A percentile compares a stretch with the other conserved stretches of the same genome.
Conservation (phyloP, 1,140 invertebrate species). For the Tachypleus tridentatus region DNA sequence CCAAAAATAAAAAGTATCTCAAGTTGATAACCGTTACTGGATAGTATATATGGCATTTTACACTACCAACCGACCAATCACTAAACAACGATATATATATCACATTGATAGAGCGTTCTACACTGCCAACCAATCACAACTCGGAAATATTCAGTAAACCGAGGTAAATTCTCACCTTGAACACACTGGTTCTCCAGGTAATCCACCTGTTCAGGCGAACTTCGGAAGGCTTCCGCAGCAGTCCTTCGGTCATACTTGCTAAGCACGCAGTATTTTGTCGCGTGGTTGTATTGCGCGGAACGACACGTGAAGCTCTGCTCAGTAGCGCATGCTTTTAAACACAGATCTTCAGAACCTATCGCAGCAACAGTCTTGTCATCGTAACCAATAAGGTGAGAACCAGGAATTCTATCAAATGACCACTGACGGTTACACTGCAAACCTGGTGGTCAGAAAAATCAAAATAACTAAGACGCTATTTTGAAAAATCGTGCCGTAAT, state of each 20-base stretch:
- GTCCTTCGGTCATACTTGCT: background rate
- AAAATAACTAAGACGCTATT: too few relatives aligned
- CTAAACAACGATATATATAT: too few relatives aligned
- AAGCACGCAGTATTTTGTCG: background rate
- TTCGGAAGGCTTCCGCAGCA: constrained; percentile 1
- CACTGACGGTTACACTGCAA: background rate
- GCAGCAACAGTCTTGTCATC: background rate
- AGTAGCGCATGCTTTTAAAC: constrained; percentile 1
- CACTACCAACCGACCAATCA: too few relatives aligned
- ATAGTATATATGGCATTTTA: too few relatives aligned
- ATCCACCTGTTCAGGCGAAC: background rate
- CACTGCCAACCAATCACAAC: too few relatives aligned
- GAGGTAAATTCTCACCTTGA: background rate
- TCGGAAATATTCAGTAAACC: too few relatives aligned
- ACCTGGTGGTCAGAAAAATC: too few relatives aligned
- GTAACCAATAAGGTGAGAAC: background rate
- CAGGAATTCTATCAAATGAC: background rate
- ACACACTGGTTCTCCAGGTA: constrained; percentile 4
- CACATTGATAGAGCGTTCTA: background rate
- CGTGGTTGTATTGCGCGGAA: constrained; percentile 2
- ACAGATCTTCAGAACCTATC: background rate
- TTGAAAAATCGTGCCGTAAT: too few relatives aligned
- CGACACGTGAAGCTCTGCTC: constrained; percentile 1
- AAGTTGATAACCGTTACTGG: too few relatives aligned
- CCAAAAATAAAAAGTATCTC: too few relatives aligned